These are phyloP conservation scores for Brotula barbata DNA, from an alignment of 2,797 vertebrate genomes.

Conservation along the genomic window DNA sequence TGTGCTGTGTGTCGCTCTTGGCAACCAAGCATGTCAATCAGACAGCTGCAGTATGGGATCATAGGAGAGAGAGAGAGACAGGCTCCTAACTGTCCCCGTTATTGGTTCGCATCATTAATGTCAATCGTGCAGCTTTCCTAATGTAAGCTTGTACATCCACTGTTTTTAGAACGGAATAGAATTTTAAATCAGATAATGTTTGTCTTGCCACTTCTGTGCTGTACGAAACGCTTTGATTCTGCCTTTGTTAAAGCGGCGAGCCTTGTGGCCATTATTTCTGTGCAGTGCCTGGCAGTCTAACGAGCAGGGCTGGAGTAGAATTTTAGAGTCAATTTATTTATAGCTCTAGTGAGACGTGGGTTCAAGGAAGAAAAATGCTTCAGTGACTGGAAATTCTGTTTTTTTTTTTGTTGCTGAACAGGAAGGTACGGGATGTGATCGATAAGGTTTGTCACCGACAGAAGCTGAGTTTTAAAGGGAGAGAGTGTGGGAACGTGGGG, in stretches of 20 bases:
- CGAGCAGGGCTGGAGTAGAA: slow-evolving; percentile 59
- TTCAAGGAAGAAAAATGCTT: slow-evolving; percentile 61
- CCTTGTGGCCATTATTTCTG: slow-evolving; percentile 53
- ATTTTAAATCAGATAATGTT: neutral
- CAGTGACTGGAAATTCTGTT: slow-evolving; percentile 48
- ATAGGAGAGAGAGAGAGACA: slow-evolving; percentile 20
- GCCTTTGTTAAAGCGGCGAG: slow-evolving; percentile 36
- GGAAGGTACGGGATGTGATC: slow-evolving; percentile 55
- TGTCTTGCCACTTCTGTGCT: slow-evolving; percentile 19
- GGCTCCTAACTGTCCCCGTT: slow-evolving; percentile 41
- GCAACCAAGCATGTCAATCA: slow-evolving; percentile 59
- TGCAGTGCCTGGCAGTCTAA: slow-evolving; percentile 62
- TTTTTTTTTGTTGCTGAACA: slow-evolving; percentile 56
- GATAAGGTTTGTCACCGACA: slow-evolving; percentile 55
- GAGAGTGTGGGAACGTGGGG: slow-evolving; percentile 23
- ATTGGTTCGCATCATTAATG: slow-evolving; percentile 41
- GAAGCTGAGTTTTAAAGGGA: slow-evolving; percentile 40
- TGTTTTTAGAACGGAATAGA: slow-evolving; percentile 21
- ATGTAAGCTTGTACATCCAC: slow-evolving; percentile 15
- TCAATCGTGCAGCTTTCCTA: slow-evolving; percentile 46
- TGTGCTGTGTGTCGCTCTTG: slow-evolving; percentile 69
- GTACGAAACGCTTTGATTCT: slow-evolving; percentile 31
- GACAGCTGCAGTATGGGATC: slow-evolving; percentile 10
- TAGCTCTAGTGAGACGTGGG: slow-evolving; percentile 56
- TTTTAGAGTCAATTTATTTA: slow-evolving; percentile 65